These are phyloP conservation scores for Arbacia lixula DNA, from an alignment of 53 echinoderm and acorn worm genomes.

Conservation along the genomic window DNA sequence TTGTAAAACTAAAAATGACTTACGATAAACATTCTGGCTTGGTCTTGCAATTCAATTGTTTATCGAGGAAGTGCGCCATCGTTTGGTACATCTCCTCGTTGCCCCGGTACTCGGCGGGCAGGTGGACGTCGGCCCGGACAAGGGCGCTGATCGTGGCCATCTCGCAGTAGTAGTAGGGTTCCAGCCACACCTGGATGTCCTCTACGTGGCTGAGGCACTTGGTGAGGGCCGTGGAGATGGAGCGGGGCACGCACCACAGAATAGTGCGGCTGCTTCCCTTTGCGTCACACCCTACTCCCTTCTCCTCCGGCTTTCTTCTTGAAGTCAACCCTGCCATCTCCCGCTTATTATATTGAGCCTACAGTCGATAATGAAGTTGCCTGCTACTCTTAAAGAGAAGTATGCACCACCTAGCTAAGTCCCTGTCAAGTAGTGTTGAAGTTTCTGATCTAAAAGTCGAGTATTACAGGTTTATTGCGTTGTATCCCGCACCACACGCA, in stretches of 20 bases:
- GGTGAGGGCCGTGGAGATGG: slow-evolving; percentile 24
- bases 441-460: too few species aligned
- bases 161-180: background rate
- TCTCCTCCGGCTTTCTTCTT: too few species aligned
- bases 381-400: too few species aligned
- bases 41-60: background rate
- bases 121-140: background rate
- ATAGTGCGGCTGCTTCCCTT: slow-evolving; percentile 19
- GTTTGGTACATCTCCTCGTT: slow-evolving; percentile 4
- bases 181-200: slow-evolving; percentile 19
- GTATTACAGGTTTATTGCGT: too few species aligned
- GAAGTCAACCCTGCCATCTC: too few species aligned
- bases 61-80: background rate
- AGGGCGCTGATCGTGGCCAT: background rate
- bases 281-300: too few species aligned
- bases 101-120: background rate
- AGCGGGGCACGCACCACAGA: slow-evolving; percentile 19
- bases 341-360: too few species aligned
- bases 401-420: too few species aligned
- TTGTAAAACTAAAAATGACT: too few species aligned
- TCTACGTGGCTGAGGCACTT: slow-evolving; percentile 12
- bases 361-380: too few species aligned
- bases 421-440: too few species aligned
- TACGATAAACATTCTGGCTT: slow-evolving; percentile 5
- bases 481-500: too few species aligned